These are phyloP conservation scores for Callaeas wilsoni DNA, from an alignment of 2,113 vertebrate genomes.

Conservation along the genomic window DNA sequence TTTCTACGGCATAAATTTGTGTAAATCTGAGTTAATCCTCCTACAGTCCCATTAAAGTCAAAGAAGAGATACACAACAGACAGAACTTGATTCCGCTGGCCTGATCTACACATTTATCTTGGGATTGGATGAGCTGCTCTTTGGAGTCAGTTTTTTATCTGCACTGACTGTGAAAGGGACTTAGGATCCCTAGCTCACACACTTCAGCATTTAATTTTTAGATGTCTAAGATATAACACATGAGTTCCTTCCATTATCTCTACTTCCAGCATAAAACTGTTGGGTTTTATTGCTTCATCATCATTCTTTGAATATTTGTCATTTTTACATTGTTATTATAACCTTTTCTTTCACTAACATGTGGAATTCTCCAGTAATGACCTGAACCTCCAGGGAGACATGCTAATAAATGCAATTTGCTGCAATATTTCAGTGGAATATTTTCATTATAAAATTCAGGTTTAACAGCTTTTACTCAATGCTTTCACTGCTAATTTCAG, in stretches of 20 bases:
- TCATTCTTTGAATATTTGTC: slow-evolving; percentile 29
- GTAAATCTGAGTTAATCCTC: neutral
- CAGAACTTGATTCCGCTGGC: neutral
- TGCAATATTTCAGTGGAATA: neutral
- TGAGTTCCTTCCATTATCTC: neutral
- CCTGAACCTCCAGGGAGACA: neutral
- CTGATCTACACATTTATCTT: neutral
- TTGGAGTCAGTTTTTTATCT: neutral
- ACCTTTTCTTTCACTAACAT: neutral
- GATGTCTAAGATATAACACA: neutral
- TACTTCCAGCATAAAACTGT: neutral
- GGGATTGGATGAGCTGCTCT: neutral
- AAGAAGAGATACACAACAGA: neutral
- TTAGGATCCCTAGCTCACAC: neutral
- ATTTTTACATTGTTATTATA: slow-evolving; percentile 21
- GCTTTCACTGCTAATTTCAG: neutral
- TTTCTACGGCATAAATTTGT: neutral
- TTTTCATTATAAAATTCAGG: neutral
- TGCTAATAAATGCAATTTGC: neutral
- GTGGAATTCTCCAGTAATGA: neutral
- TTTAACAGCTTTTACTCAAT: neutral
- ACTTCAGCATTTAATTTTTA: neutral
- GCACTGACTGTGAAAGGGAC: neutral
- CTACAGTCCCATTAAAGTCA: neutral
- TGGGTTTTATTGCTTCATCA: neutral